Percentiles rank a stretch among this genome's conserved stretches.
These are phyloP conservation scores for Muntiacus muntjak DNA, from an alignment of 2,113 vertebrate species.

Conservation along the genomic window DNA sequence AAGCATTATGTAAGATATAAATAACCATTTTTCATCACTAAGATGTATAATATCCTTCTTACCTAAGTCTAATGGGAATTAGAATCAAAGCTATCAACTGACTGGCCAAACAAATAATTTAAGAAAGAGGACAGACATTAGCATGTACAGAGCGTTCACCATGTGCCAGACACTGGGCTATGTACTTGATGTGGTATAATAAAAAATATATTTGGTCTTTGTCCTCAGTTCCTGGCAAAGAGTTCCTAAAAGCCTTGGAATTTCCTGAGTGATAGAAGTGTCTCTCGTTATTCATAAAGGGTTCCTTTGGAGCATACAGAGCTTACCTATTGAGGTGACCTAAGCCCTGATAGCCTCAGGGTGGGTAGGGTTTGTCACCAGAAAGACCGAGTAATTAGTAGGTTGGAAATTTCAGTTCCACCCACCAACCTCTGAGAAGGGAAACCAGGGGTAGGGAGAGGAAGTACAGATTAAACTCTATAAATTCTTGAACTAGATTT, in stretches of 20 bases:
- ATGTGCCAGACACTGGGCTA: not conserved
- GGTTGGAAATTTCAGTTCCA: not conserved
- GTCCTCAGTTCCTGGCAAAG: not conserved
- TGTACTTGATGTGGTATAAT: not conserved
- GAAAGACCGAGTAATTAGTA: not conserved
- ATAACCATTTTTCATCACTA: conserved; percentile 14
- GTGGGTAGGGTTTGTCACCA: not conserved
- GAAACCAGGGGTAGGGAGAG: too few species aligned
- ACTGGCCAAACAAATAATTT: not conserved
- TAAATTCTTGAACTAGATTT: not conserved
- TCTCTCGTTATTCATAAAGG: not conserved
- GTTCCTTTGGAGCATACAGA: not conserved
- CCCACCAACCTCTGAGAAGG: not conserved
- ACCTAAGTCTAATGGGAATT: conserved; percentile 5
- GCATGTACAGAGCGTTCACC: not conserved
- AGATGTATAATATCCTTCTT: not conserved
- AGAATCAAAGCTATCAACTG: not conserved
- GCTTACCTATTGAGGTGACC: not conserved
- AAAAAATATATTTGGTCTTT: not conserved
- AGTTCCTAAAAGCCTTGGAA: not conserved
- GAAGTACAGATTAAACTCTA: not conserved
- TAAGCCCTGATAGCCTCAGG: not conserved
- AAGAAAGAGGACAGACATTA: not conserved
- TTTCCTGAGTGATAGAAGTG: not conserved
- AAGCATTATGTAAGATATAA: not conserved